These are phyloP conservation scores for Chrysaora quinquecirrha DNA, from an alignment of 30 jellyfish, hydroid and myxozoan genomes.

Conservation along the genomic window DNA sequence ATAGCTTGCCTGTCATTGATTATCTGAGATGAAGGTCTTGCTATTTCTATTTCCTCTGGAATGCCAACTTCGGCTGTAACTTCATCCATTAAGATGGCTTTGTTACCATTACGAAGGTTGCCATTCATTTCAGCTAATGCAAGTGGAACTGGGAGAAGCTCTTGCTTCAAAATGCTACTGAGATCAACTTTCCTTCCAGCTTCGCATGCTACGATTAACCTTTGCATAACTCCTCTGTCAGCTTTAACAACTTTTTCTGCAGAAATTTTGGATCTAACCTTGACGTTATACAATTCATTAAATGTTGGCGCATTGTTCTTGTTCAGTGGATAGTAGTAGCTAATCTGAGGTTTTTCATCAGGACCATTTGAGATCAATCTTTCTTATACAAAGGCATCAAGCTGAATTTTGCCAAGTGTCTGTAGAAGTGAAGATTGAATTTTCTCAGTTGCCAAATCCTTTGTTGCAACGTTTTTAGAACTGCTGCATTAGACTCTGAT, in stretches of 20 bases:
- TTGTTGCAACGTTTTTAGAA: background rate
- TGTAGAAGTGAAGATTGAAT: background rate
- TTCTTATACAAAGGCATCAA: background rate
- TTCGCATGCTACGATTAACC: constrained; percentile 25
- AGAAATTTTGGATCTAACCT: background rate
- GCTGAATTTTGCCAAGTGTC: background rate
- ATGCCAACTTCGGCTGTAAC: background rate
- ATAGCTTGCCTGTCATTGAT: background rate
- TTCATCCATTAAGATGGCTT: background rate
- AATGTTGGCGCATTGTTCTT: too few species aligned
- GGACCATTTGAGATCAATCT: constrained; percentile 17
- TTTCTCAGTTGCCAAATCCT: background rate
- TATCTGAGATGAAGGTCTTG: background rate
- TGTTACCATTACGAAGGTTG: background rate
- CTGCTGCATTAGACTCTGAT: background rate
- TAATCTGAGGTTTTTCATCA: constrained; percentile 22
- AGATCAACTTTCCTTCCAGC: constrained; percentile 28
- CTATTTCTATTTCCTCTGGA: background rate
- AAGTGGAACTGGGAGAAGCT: background rate
- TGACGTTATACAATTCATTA: too few species aligned
- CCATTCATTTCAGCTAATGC: background rate
- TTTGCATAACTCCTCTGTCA: constrained; percentile 21
- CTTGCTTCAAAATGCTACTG: background rate
- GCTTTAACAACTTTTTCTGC: constrained; percentile 13
- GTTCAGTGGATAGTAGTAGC: constrained; percentile 26